phyloP scores from a whole-genome alignment of 2,888 invertebrate genomes.

The Cynaeus angustus region DNA sequence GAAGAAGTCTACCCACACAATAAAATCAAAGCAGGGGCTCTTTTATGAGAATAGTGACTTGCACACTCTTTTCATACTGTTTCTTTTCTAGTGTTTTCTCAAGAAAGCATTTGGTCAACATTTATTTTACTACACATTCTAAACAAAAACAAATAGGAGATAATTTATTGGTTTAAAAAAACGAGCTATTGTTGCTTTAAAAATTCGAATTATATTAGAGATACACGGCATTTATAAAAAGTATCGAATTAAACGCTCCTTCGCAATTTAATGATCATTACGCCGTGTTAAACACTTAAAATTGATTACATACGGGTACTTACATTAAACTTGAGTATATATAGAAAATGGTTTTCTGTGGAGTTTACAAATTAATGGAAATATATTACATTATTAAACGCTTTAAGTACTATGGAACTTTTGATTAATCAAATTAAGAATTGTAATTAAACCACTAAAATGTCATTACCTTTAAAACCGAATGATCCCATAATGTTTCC shows the following conservation, averaged over 20 bases:
- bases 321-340: slow-evolving; percentile 31
- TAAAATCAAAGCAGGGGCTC: slow-evolving; percentile 64
- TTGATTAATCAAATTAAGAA: slow-evolving; percentile 38
- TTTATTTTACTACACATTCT: slow-evolving; percentile 49
- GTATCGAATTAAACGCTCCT: slow-evolving; percentile 34
- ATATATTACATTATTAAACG: slow-evolving; percentile 41
- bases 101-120: slow-evolving; percentile 57
- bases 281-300: slow-evolving; percentile 38
- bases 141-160: slow-evolving; percentile 27
- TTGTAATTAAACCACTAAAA: slow-evolving; percentile 37
- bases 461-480: slow-evolving; percentile 22
- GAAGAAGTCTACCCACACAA: slow-evolving; percentile 62
- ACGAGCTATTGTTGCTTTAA: background rate
- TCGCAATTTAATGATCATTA: slow-evolving; percentile 36
- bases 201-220: background rate
- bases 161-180: slow-evolving; percentile 7
- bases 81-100: slow-evolving; percentile 62
- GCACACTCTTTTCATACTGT: slow-evolving; percentile 58
- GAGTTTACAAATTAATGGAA: slow-evolving; percentile 39
- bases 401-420: slow-evolving; percentile 30
- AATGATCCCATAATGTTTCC: slow-evolving; percentile 19
- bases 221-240: slow-evolving; percentile 1
- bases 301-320: slow-evolving; percentile 44
- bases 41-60: slow-evolving; percentile 64
- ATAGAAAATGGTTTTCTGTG: slow-evolving; percentile 41